Conservation (phyloP, 2,113 vertebrate genomes). For the Neolamprologus variostigma region DNA sequence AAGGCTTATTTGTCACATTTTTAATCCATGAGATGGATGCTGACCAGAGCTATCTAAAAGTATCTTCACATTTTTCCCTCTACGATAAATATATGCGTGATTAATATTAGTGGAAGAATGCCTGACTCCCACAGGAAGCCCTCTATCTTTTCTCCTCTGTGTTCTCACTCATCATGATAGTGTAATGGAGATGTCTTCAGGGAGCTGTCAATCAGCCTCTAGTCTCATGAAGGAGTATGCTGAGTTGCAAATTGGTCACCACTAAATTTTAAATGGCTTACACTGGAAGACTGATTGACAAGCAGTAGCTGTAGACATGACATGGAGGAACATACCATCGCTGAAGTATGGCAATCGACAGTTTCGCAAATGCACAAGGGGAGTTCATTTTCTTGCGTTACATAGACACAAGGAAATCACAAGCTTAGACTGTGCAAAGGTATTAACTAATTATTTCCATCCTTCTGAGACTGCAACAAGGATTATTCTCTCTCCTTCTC, state of each 20-base stretch:
- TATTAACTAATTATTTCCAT: conserved; percentile 65
- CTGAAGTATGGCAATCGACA: not conserved
- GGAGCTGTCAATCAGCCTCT: conserved; percentile 17
- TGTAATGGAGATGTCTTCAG: conserved; percentile 18
- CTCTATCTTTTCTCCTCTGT: not conserved
- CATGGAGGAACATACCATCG: not conserved
- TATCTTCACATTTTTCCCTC: not conserved
- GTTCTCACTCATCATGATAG: not conserved
- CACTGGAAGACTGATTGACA: not conserved
- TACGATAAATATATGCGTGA: not conserved
- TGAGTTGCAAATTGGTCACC: conserved; percentile 22
- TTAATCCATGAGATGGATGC: not conserved
- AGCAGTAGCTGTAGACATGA: not conserved
- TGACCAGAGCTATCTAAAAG: not conserved
- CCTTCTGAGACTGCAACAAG: conserved; percentile 43
- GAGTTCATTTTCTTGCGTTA: conserved; percentile 17
- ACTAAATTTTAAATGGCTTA: conserved; percentile 19
- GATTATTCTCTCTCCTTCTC: conserved; percentile 53
- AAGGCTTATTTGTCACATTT: not conserved
- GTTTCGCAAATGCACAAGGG: conserved; percentile 1
- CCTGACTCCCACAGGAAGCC: not conserved
- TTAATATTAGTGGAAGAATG: not conserved
- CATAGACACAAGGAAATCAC: conserved; percentile 31
- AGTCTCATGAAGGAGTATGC: not conserved
- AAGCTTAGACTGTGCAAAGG: conserved; percentile 40